Percentiles rank a stretch among this genome's conserved stretches.
Evolutionary conservation across 2,888 invertebrate genomes (phyloP).

Genomic region (Polyommatus icarus): DNA sequence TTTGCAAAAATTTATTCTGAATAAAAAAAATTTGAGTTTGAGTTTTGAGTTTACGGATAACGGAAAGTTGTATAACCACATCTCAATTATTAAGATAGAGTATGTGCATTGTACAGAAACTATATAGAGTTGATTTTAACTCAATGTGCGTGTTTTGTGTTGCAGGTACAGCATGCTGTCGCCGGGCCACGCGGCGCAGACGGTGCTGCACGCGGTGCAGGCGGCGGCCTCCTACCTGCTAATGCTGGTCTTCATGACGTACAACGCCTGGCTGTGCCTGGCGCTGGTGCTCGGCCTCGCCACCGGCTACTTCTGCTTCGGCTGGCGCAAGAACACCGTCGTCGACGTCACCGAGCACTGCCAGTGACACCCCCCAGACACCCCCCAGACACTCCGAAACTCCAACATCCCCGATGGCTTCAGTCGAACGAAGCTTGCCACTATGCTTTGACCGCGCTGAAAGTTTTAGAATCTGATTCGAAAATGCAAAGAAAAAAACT

Average conservation of each 20-base stretch:
- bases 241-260: constrained; percentile 99
- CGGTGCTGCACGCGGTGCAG: constrained; percentile 92
- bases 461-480: background rate
- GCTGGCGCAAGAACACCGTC: constrained; percentile 94
- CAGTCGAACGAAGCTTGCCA: too few relatives aligned
- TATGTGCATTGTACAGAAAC: too few relatives aligned
- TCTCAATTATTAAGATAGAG: too few relatives aligned
- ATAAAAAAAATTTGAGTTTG: too few relatives aligned
- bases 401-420: background rate
- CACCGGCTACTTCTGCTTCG: constrained; percentile 95
- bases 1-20: too few relatives aligned
- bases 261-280: constrained; percentile 95
- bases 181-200: constrained; percentile 89
- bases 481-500: background rate
- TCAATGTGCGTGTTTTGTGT: constrained; percentile 41
- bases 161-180: constrained; percentile 92
- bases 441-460: too few relatives aligned
- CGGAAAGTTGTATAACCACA: too few relatives aligned
- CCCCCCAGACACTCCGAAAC: background rate
- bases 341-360: constrained; percentile 97
- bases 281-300: constrained; percentile 94
- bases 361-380: constrained; percentile 81
- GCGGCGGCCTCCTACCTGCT: constrained; percentile 94
- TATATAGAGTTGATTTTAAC: background rate
- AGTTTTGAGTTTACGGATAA: too few relatives aligned